Percentiles rank a stretch among this genome's conserved stretches.
Conservation (phyloP, 2,888 invertebrate species). For the Agriotes lineatus region DNA sequence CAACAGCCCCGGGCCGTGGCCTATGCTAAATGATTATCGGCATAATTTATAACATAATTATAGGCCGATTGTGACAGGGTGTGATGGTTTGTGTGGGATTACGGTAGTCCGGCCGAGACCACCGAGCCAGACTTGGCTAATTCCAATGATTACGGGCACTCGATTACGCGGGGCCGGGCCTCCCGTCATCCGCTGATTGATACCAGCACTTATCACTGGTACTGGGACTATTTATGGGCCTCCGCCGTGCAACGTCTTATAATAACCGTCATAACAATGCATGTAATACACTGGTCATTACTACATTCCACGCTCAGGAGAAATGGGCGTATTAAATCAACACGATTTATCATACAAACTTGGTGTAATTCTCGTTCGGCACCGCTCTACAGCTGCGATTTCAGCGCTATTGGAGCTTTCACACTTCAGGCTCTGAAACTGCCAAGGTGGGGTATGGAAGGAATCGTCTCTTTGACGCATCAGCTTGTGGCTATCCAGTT, state of each 20-base stretch:
- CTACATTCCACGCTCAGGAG: slow-evolving; percentile 34
- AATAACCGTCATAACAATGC: slow-evolving; percentile 51
- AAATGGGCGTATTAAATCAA: slow-evolving; percentile 39
- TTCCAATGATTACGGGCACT: slow-evolving; percentile 70
- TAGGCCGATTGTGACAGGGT: slow-evolving; percentile 65
- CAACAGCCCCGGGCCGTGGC: slow-evolving; percentile 53
- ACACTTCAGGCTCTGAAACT: background rate
- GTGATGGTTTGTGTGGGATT: slow-evolving; percentile 65
- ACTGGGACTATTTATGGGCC: slow-evolving; percentile 51
- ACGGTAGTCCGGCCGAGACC: slow-evolving; percentile 65
- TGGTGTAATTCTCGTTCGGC: background rate
- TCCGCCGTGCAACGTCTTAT: slow-evolving; percentile 47
- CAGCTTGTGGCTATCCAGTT: too few species aligned
- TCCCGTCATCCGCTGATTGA: slow-evolving; percentile 55
- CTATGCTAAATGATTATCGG: slow-evolving; percentile 62
- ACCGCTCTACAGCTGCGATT: background rate
- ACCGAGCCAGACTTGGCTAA: slow-evolving; percentile 70
- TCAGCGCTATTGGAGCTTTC: background rate
- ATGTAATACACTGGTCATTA: slow-evolving; percentile 49
- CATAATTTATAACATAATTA: slow-evolving; percentile 68
- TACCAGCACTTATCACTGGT: slow-evolving; percentile 53
- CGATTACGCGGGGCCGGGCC: slow-evolving; percentile 59
- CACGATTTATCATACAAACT: slow-evolving; percentile 30
- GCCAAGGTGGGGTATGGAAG: background rate
- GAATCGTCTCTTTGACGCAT: too few species aligned